Evolutionary conservation across 2,888 invertebrate genomes (phyloP), one percentile per base, ranked within the genome.

Genomic region (Mycalesis mineus): DNA sequence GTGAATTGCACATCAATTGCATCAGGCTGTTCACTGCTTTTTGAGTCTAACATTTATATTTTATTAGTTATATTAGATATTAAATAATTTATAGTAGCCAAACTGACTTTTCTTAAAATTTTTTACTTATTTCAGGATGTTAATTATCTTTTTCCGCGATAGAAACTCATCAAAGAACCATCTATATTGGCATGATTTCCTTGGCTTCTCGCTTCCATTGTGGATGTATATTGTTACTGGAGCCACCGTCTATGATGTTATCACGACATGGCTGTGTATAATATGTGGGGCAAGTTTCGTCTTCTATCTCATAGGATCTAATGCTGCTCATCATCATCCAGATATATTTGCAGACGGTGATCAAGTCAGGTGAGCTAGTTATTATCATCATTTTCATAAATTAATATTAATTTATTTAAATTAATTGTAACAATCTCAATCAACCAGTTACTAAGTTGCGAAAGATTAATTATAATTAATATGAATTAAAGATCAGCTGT

Each of bases 261-360:
- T 92, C 0, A 63, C 74, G 11, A 80, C 83, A 69, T 95, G 94
- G 93, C 60, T 93, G 0, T 77, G 91, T 66, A 90, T 93, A 11
- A 70, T 91, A n/a, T 68, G 91, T 14, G 74, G 90, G 0, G 88
- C 82, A 0, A 94, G 95, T 67, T 91, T 93, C 36, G 70, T 91
- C 1, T 94, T 96, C 73, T 88, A 83, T 3, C 68, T 87, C 0
- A 92, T 95, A 61, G 95, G 94, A 1, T 68, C 94, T 1, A 95
- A 93, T 72, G 95, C 95, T 4, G 95, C 93, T 0, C 96, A 96
- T 80, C 96, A 96, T 74, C 95, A 96, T 77, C 95, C 95, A 0
- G 91, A 93, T 55, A 92, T 94, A 48, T 94, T 94, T 71, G 95
- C 96, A 72, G 96, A 96, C 71, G 96, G 96, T 0, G 96, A 96